A percentile compares a stretch with the other conserved stretches of the same genome.
Evolutionary conservation across 2,113 vertebrate genomes (phyloP).

Genomic region (Sylvietta virens): DNA sequence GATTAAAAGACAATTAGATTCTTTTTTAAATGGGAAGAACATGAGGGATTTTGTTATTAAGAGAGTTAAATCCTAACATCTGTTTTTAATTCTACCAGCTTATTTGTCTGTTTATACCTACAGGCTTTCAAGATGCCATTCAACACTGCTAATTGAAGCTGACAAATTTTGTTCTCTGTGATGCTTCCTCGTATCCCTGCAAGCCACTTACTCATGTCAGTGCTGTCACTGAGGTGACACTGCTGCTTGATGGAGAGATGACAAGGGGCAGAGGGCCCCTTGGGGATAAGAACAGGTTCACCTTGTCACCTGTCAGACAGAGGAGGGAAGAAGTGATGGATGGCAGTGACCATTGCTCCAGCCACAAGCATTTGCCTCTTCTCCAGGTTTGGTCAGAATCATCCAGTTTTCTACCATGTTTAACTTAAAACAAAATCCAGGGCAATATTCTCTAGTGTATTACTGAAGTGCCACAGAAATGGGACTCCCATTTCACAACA

Average conservation of each 20-base stretch:
- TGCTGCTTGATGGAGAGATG: conserved; percentile 9
- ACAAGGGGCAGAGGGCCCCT: background rate
- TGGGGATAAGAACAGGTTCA: background rate
- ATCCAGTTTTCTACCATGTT: background rate
- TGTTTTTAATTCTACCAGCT: conserved; percentile 54
- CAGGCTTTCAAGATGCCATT: conserved; percentile 52
- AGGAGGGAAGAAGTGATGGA: background rate
- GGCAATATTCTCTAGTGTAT: background rate
- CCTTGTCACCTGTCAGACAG: background rate
- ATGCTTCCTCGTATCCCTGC: conserved; percentile 9
- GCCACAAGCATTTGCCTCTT: background rate
- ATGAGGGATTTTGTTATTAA: conserved; percentile 5
- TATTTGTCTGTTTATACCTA: conserved; percentile 56
- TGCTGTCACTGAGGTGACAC: conserved; percentile 33
- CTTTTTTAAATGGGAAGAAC: background rate
- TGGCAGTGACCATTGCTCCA: background rate
- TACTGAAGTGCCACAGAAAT: background rate
- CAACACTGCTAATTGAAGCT: conserved; percentile 53
- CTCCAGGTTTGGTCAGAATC: background rate
- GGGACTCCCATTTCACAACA: background rate
- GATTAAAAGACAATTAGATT: conserved; percentile 10
- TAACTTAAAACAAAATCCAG: background rate
- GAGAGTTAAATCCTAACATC: conserved; percentile 53
- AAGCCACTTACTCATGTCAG: conserved; percentile 38
- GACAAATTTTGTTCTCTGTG: conserved; percentile 42